A percentile compares a stretch with the other conserved stretches of the same genome.
Evolutionary conservation across 2,113 vertebrate species (phyloP).

Genomic region (Perca schrenkii): DNA sequence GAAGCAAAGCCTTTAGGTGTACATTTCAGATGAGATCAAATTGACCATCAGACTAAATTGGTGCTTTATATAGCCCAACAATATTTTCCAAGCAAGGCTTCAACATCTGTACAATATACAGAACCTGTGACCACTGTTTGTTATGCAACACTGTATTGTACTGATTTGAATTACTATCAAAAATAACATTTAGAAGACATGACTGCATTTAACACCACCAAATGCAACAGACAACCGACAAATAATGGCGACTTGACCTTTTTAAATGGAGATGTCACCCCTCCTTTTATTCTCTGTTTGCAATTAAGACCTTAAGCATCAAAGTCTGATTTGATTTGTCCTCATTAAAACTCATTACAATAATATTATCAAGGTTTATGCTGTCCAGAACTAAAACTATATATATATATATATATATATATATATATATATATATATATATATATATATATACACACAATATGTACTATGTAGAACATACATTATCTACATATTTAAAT

Average conservation of each 20-base stretch:
- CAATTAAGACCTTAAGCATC: background rate
- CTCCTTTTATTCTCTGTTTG: background rate
- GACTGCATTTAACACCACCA: background rate
- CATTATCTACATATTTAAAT: slow-evolving; percentile 8
- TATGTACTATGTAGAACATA: background rate
- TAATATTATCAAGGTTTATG: background rate
- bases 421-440: background rate
- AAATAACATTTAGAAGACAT: background rate
- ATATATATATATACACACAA: background rate
- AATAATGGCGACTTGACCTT: background rate
- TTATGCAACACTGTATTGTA: background rate
- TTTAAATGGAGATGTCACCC: background rate
- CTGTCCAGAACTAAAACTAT: background rate
- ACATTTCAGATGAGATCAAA: too few species aligned
- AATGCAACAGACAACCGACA: slow-evolving; percentile 10
- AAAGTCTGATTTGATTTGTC: slow-evolving; percentile 38
- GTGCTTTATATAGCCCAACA: background rate
- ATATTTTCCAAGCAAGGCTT: background rate
- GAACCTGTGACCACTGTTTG: background rate
- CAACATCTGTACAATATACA: background rate
- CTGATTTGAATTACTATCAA: background rate
- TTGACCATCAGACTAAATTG: too few species aligned
- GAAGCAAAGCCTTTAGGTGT: too few species aligned
- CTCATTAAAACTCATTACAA: background rate
- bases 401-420: background rate